These are phyloP conservation scores for Etheostoma nigrum DNA, from an alignment of 2,797 vertebrate species.

Conservation along the genomic window DNA sequence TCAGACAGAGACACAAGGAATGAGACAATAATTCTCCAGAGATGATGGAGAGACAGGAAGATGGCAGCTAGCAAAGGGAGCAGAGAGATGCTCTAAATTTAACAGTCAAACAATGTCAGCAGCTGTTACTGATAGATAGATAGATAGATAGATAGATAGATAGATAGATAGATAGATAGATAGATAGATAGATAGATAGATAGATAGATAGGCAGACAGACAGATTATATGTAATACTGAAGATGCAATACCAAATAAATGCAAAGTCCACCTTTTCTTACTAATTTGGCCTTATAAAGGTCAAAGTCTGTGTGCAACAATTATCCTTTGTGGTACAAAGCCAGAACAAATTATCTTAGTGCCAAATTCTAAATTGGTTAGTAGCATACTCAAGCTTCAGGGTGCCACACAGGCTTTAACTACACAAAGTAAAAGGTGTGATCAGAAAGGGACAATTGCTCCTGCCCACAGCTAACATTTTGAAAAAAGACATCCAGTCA, in stretches of 20 bases:
- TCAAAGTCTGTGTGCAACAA: slow-evolving; percentile 54
- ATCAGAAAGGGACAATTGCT: slow-evolving; percentile 34
- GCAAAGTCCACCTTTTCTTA: slow-evolving; percentile 46
- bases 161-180: slow-evolving; percentile 2
- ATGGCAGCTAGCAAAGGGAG: neutral
- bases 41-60: slow-evolving; percentile 24
- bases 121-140: neutral
- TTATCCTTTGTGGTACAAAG: slow-evolving; percentile 60
- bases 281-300: slow-evolving; percentile 51
- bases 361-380: slow-evolving; percentile 55
- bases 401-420: slow-evolving; percentile 37
- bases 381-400: slow-evolving; percentile 38
- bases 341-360: slow-evolving; percentile 58
- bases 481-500: slow-evolving; percentile 1
- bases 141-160: neutral
- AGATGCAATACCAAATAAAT: slow-evolving; percentile 47
- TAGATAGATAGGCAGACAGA: neutral
- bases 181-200: slow-evolving; percentile 10
- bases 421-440: slow-evolving; percentile 44
- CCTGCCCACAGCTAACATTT: slow-evolving; percentile 28
- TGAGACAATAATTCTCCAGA: slow-evolving; percentile 30
- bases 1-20: slow-evolving; percentile 31
- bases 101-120: slow-evolving; percentile 32
- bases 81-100: slow-evolving; percentile 25
- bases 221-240: neutral